These are phyloP conservation scores for Proisotoma minuta DNA, from an alignment of 2,888 invertebrate species.

Conservation along the genomic window DNA sequence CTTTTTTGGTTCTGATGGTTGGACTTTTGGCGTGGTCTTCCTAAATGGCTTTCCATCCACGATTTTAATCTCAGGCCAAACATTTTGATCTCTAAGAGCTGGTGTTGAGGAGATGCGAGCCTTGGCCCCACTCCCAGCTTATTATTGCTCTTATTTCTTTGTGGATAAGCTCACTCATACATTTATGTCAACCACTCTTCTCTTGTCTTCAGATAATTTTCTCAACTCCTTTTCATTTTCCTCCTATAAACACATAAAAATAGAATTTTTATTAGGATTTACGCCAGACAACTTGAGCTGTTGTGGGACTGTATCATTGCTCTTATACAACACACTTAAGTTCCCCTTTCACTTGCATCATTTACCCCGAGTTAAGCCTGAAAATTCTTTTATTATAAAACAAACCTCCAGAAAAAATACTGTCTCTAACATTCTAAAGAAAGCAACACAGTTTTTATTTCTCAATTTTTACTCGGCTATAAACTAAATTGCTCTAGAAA, in stretches of 20 bases:
- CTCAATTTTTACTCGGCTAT: slow-evolving; percentile 2
- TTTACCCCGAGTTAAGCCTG: slow-evolving; percentile 3
- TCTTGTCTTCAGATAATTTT: slow-evolving; percentile 3
- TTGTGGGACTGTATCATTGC: neutral
- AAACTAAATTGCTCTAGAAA: neutral
- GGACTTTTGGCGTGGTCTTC: slow-evolving; percentile 42
- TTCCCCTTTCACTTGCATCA: neutral
- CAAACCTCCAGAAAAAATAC: neutral
- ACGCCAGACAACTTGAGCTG: slow-evolving; percentile 19
- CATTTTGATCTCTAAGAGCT: slow-evolving; percentile 42
- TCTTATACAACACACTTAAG: neutral
- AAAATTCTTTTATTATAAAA: slow-evolving; percentile 4
- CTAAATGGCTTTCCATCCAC: slow-evolving; percentile 48
- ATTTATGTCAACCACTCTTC: slow-evolving; percentile 9
- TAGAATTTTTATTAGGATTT: slow-evolving; percentile 42
- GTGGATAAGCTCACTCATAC: slow-evolving; percentile 16
- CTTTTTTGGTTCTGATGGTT: slow-evolving; percentile 28
- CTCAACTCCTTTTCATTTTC: slow-evolving; percentile 29
- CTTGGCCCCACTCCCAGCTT: slow-evolving; percentile 2
- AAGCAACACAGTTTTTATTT: too few relatives aligned
- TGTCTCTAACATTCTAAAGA: neutral
- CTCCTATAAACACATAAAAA: slow-evolving; percentile 41
- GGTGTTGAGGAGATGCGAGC: slow-evolving; percentile 13
- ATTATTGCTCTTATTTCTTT: neutral
- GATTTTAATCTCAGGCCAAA: slow-evolving; percentile 47